These are phyloP conservation scores for Chloroceryle inda DNA, from an alignment of 2,797 vertebrate genomes.

Conservation along the genomic window DNA sequence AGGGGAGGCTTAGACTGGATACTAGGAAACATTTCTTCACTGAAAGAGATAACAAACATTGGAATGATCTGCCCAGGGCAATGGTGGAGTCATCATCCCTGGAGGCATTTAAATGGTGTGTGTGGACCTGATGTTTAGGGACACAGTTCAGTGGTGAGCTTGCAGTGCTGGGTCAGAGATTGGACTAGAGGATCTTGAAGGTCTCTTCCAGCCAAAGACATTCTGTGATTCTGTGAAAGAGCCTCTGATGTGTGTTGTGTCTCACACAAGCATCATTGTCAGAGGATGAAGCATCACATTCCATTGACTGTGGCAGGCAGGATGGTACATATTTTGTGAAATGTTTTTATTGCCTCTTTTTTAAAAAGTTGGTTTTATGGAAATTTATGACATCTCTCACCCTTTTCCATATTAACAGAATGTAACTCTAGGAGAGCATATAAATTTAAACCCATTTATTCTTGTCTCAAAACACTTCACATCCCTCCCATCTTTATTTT, in stretches of 20 bases:
- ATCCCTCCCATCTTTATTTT: neutral
- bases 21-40: no score
- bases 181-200: no score
- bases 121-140: no score
- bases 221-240: neutral
- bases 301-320: slow-evolving; percentile 13
- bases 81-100: no score
- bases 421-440: slow-evolving; percentile 36
- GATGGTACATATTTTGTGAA: slow-evolving; percentile 43
- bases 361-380: slow-evolving; percentile 54
- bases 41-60: no score
- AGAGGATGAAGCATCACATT: slow-evolving; percentile 32
- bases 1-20: no score
- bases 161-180: no score
- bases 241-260: neutral
- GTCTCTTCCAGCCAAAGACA: no score
- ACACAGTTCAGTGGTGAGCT: no score
- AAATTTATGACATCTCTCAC: slow-evolving; percentile 45
- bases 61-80: no score
- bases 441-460: slow-evolving; percentile 16
- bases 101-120: no score
- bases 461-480: neutral
- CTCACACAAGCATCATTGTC: neutral
- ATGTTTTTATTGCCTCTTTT: slow-evolving; percentile 45
- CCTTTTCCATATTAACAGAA: slow-evolving; percentile 36